These are phyloP conservation scores for Hapalemur alaotrensis DNA, from an alignment of 2,797 vertebrate species.

Conservation along the genomic window DNA sequence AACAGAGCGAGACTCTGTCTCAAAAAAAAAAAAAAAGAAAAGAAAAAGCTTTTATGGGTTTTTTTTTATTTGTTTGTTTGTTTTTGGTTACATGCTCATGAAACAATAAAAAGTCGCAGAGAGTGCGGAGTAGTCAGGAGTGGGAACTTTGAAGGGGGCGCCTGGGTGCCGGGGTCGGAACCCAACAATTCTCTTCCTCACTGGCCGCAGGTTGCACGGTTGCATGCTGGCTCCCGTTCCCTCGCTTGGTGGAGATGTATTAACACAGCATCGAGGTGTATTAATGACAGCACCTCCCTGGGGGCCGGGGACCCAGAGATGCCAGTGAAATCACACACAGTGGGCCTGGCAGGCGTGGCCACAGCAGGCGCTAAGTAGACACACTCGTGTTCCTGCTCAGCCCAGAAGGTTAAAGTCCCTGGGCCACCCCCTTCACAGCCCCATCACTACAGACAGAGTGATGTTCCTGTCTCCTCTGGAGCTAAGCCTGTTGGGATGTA, in stretches of 20 bases:
- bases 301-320: neutral
- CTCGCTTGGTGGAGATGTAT: neutral
- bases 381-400: neutral
- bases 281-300: neutral
- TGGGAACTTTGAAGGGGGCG: neutral
- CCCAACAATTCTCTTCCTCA: neutral
- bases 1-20: too few relatives aligned
- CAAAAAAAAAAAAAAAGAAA: too few relatives aligned
- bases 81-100: neutral
- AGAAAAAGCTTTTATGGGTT: too few relatives aligned
- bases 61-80: neutral
- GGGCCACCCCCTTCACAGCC: neutral
- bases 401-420: neutral
- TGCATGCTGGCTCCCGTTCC: fast-evolving
- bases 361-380: neutral
- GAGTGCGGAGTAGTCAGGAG: fast-evolving
- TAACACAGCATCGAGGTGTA: too few relatives aligned
- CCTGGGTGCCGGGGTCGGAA: fast-evolving
- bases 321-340: neutral
- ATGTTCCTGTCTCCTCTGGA: neutral
- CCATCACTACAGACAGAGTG: neutral
- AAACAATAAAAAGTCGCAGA: neutral
- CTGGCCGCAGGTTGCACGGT: neutral
- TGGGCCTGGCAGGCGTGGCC: neutral
- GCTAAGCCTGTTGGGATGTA: neutral